A percentile compares a stretch with the other conserved stretches of the same genome.
Conservation (phyloP, 2,113 vertebrate genomes). For the Upupa epops region DNA sequence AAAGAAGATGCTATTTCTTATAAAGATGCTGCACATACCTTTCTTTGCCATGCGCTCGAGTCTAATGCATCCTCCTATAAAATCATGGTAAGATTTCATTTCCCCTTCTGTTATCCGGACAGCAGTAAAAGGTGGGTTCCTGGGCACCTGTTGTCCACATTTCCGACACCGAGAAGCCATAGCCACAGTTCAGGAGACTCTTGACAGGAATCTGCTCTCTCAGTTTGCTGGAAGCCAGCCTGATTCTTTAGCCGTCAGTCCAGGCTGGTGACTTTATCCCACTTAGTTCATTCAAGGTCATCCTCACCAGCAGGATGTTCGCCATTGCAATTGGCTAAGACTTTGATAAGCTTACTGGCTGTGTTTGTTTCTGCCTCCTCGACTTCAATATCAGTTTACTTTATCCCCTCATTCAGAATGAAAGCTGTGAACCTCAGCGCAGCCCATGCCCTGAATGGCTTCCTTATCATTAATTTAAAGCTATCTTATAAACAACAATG, state of each 20-base stretch:
- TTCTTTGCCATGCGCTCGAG: constrained; percentile 65
- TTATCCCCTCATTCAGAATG: constrained; percentile 44
- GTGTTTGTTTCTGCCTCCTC: constrained; percentile 43
- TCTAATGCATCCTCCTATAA: constrained; percentile 80
- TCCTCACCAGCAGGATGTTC: constrained; percentile 49
- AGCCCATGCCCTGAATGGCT: constrained; percentile 13
- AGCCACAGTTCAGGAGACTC: constrained; percentile 21
- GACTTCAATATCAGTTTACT: constrained; percentile 54
- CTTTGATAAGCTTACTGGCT: constrained; percentile 70
- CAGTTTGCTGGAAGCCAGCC: constrained; percentile 25
- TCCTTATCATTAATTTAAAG: constrained; percentile 63
- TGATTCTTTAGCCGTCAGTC: constrained; percentile 46
- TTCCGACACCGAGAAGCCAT: constrained; percentile 67
- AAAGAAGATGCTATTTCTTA: neutral
- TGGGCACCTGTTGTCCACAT: constrained; percentile 71
- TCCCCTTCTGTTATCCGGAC: constrained; percentile 86
- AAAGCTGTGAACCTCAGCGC: constrained; percentile 40
- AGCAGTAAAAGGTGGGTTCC: constrained; percentile 70
- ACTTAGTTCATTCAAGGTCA: constrained; percentile 77
- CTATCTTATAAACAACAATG: neutral
- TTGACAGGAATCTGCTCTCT: neutral
- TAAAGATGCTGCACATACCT: constrained; percentile 77
- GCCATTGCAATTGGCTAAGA: constrained; percentile 59
- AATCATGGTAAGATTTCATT: constrained; percentile 86
- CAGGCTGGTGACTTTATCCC: constrained; percentile 73